These are phyloP conservation scores for Parapristionchus giblindavisi DNA, from an alignment of 2,888 invertebrate genomes.

Conservation along the genomic window DNA sequence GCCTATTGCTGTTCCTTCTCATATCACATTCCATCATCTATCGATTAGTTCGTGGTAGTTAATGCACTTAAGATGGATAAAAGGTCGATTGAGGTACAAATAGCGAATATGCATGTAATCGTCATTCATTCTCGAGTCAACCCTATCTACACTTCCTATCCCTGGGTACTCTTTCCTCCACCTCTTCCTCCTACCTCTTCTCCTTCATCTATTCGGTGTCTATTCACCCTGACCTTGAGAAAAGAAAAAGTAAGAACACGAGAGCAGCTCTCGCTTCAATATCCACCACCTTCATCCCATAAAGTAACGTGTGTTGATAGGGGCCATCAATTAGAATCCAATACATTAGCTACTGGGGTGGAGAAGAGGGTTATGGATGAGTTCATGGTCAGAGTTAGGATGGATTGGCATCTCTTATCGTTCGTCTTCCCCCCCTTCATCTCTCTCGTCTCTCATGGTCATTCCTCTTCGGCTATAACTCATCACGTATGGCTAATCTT, in stretches of 20 bases:
- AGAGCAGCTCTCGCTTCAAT: slow-evolving; percentile 5
- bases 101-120: too few species aligned
- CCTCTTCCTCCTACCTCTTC: background rate
- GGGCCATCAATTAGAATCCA: slow-evolving; percentile 26
- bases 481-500: background rate
- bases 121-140: too few species aligned
- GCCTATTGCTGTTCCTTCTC: too few species aligned
- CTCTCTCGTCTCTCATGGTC: slow-evolving; percentile 1
- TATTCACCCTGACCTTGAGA: slow-evolving; percentile 31
- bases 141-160: slow-evolving; percentile 10
- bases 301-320: slow-evolving; percentile 6
- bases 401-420: background rate
- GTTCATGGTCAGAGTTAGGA: slow-evolving; percentile 30
- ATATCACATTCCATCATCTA: too few species aligned
- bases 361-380: slow-evolving; percentile 14
- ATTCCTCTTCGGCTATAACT: slow-evolving; percentile 6
- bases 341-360: background rate
- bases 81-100: too few species aligned
- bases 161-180: background rate
- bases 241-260: slow-evolving; percentile 32
- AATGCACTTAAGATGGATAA: too few species aligned
- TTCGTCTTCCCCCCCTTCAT: slow-evolving; percentile 12
- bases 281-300: slow-evolving; percentile 20
- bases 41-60: too few species aligned
- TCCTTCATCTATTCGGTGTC: background rate